Percentiles rank a stretch among this genome's conserved stretches.
Conservation (phyloP, 2,797 vertebrate genomes). For the Pterois miles region DNA sequence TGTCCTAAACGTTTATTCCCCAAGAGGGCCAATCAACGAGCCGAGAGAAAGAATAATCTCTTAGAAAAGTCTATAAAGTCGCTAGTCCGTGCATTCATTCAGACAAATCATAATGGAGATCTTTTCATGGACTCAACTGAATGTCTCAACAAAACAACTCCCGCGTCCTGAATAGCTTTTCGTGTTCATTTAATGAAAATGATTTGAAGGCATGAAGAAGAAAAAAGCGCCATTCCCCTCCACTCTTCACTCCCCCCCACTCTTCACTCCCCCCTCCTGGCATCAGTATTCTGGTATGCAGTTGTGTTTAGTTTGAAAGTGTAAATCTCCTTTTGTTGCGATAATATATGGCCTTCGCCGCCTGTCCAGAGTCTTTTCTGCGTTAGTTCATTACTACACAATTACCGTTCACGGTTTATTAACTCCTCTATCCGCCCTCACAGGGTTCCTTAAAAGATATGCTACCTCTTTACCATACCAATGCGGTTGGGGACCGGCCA, state of each 20-base stretch:
- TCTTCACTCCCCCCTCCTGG: conserved; percentile 58
- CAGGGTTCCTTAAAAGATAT: conserved; percentile 85
- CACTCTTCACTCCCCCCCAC: conserved; percentile 39
- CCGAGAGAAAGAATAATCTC: conserved; percentile 79
- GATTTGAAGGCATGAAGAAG: conserved; percentile 85
- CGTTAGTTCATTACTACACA: conserved; percentile 99
- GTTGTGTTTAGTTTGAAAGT: conserved; percentile 99
- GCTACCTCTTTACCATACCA: conserved; percentile 94
- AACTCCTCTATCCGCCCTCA: conserved; percentile 94
- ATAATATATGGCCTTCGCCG: conserved; percentile 99
- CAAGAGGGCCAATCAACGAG: conserved; percentile 66
- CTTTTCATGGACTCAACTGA: conserved; percentile 89
- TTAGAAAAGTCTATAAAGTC: conserved; percentile 83
- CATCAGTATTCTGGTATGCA: conserved; percentile 96
- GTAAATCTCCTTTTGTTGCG: conserved; percentile 98
- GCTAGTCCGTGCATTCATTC: conserved; percentile 83
- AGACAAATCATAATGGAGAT: conserved; percentile 89
- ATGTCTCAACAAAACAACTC: conserved; percentile 93
- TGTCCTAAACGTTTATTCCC: conserved; percentile 71
- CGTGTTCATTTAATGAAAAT: conserved; percentile 99
- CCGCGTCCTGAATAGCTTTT: conserved; percentile 94
- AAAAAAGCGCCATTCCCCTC: conserved; percentile 50
- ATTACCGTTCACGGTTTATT: conserved; percentile 99
- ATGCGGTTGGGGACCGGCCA: conserved; percentile 89
- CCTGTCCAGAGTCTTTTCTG: conserved; percentile 97